Percentiles rank a stretch among this genome's conserved stretches.
Evolutionary conservation across 1,140 invertebrate genomes (phyloP).

Genomic region (Dufourea novaeangliae): DNA sequence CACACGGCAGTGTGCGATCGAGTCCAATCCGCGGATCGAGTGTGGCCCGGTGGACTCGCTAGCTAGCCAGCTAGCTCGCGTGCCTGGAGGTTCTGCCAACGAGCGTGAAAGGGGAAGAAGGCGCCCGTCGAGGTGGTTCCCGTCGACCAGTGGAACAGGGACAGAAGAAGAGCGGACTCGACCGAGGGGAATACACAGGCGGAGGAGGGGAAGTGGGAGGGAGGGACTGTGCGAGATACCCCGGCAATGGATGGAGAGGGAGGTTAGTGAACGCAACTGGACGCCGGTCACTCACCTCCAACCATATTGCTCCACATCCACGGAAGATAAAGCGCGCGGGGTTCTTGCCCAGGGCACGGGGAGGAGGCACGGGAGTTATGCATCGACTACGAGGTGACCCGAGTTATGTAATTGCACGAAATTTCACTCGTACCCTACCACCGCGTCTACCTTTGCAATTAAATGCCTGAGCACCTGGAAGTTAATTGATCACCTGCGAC

Average conservation of each 20-base stretch:
- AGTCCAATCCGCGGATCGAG: conserved; percentile 64
- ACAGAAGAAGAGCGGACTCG: not conserved
- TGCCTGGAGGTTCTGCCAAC: conserved; percentile 60
- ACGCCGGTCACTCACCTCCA: conserved; percentile 81
- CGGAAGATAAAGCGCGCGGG: conserved; percentile 71
- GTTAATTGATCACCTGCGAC: conserved; percentile 24
- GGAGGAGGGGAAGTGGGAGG: conserved; percentile 26
- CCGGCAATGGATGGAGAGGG: conserved; percentile 41
- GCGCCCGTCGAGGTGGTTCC: conserved; percentile 15
- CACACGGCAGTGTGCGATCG: conserved; percentile 65
- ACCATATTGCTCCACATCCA: conserved; percentile 81
- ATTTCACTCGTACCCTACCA: conserved; percentile 52
- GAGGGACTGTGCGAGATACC: not conserved
- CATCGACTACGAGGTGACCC: conserved; percentile 31
- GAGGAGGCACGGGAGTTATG: conserved; percentile 52
- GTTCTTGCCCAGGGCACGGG: conserved; percentile 17
- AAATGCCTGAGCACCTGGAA: not conserved
- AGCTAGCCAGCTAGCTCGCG: conserved; percentile 53
- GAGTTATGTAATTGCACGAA: conserved; percentile 61
- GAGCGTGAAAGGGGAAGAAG: conserved; percentile 53
- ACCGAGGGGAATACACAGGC: not conserved
- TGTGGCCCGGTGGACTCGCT: no score
- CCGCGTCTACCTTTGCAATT: conserved; percentile 10
- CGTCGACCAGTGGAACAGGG: conserved; percentile 29
- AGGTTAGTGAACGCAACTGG: conserved; percentile 81